Conservation (phyloP, 2,113 vertebrate species). For the Cacatua alba region DNA sequence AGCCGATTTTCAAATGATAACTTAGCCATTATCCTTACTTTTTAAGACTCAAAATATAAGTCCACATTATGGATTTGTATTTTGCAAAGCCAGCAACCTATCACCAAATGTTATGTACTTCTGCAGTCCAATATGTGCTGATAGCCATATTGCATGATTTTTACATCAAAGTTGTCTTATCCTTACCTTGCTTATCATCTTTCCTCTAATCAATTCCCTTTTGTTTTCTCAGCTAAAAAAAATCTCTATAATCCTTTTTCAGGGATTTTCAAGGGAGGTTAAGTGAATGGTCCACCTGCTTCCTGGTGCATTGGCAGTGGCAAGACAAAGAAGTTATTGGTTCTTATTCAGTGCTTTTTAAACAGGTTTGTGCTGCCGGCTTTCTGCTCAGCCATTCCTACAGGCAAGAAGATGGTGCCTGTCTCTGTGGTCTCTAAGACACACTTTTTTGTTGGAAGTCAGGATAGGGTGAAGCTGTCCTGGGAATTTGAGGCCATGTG, state of each 20-base stretch:
- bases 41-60: slow-evolving; percentile 13
- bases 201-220: background rate
- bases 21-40: slow-evolving; percentile 38
- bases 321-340: background rate
- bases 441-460: background rate
- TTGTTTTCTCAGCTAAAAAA: slow-evolving; percentile 1
- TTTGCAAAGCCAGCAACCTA: slow-evolving; percentile 12
- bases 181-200: background rate
- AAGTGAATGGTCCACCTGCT: background rate
- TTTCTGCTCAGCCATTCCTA: background rate
- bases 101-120: background rate
- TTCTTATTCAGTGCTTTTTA: background rate
- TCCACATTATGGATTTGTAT: slow-evolving; percentile 9
- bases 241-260: background rate
- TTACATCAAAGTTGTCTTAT: background rate
- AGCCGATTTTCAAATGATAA: slow-evolving; percentile 46
- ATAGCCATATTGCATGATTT: background rate
- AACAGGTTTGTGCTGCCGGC: background rate
- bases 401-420: background rate
- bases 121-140: background rate
- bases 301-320: background rate
- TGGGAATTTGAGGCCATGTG: background rate
- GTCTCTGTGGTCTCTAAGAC: background rate
- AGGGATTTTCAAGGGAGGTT: background rate
- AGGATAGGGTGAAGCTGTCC: background rate